Evolutionary conservation across 2,888 invertebrate genomes (phyloP), one percentile per base, ranked within the genome.

Genomic region (Catocala fraxini): DNA sequence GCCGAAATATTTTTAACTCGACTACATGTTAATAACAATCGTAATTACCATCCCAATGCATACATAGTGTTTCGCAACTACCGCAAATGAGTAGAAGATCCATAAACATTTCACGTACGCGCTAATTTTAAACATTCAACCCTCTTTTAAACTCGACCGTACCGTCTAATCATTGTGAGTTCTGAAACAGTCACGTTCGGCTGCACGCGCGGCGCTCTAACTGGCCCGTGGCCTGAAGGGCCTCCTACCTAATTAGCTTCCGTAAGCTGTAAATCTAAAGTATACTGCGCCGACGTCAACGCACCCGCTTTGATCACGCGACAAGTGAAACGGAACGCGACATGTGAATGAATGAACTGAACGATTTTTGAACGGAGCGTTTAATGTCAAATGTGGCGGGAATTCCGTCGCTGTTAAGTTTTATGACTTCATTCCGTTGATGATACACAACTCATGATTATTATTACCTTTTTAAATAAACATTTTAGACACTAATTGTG

Each of bases 181-280:
- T 75, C 80, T 79, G 75, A 82, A 82, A 78, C 75, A 73, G 86
- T 86, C 81, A 87, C 87, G 87, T 86, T 83, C 80, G 83, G 81
- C 75, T 87, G 85, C 84, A 82, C 84, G 77, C 83, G 71, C 71
- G 82, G 79, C 82, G 80, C 83, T 85, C 84, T 81, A 75, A 88
- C 84, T 83, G 81, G 82, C 80, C 88, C 88, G 80, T 59, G 51
- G 85, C 75, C 73, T 75, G 74, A 72, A 72, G 79, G 81, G 82
- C 86, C 81, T 84, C 86, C 84, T 83, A 81, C 81, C 80, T 92
- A 90, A 93, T 93, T 93, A 91, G 91, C 91, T 92, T 92, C 92
- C 92, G 90, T 88, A 88, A 89, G 89, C 84, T 86, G 89, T 93
- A 92, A 93, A 93, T 93, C 90, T 90, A 82, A 84, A 77, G 80